Percentiles rank a stretch among this genome's conserved stretches.
These are phyloP conservation scores for Pollachius pollachius DNA, from an alignment of 2,113 vertebrate species.

Conservation along the genomic window DNA sequence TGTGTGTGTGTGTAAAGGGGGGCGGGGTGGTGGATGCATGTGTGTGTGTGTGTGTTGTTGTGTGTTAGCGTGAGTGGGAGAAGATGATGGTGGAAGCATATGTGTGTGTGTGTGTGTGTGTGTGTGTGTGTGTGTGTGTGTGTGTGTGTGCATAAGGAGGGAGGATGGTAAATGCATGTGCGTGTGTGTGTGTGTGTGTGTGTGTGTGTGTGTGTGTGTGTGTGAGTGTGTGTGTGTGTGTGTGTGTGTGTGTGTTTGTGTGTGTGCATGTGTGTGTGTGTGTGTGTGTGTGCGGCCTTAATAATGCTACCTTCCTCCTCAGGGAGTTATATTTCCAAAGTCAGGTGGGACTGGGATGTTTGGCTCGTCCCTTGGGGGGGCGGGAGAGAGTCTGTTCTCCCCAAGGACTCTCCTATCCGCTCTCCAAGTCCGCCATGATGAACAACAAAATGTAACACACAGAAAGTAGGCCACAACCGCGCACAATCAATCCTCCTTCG, in stretches of 20 bases:
- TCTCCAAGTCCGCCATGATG: slow-evolving; percentile 45
- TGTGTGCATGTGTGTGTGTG: not conserved
- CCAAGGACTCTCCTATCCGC: slow-evolving; percentile 30
- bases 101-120: no score
- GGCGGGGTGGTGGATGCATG: no score
- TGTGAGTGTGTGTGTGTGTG: slow-evolving; percentile 7
- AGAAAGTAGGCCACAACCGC: slow-evolving; percentile 55
- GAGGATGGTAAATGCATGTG: no score
- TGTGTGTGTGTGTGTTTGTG: no score
- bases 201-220: not conserved
- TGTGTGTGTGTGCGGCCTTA: slow-evolving; percentile 31
- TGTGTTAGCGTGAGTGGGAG: not conserved
- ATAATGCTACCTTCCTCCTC: slow-evolving; percentile 39
- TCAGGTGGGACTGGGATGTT: slow-evolving; percentile 50
- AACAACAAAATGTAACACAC: slow-evolving; percentile 53
- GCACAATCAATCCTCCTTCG: slow-evolving; percentile 29
- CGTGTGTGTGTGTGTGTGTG: no score
- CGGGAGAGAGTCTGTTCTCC: slow-evolving; percentile 17
- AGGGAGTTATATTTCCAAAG: slow-evolving; percentile 35
- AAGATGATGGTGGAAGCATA: not conserved
- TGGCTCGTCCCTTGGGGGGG: slow-evolving; percentile 33
- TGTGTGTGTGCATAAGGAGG: no score
- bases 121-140: no score
- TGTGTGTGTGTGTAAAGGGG: slow-evolving; percentile 1
- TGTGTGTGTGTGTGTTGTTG: not conserved